These are phyloP conservation scores for Helarctos malayanus DNA, from an alignment of 2,797 vertebrate species.

Conservation along the genomic window DNA sequence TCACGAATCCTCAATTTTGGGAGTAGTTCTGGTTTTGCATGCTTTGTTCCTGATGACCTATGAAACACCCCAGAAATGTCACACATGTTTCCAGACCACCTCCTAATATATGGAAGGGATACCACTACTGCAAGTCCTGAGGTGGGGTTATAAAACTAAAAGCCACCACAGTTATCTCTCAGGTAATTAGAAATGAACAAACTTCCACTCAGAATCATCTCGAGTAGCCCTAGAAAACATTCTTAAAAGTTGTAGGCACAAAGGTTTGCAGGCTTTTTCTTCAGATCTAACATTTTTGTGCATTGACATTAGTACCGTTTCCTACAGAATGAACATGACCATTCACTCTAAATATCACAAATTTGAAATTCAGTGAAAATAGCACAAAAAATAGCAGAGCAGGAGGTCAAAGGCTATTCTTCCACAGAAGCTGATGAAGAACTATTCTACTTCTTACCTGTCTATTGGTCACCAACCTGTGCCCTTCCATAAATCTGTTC, in stretches of 20 bases:
- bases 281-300: background rate
- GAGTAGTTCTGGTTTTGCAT: background rate
- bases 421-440: background rate
- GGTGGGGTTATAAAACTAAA: background rate
- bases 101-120: background rate
- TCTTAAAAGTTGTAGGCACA: background rate
- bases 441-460: background rate
- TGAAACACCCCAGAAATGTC: background rate
- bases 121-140: background rate
- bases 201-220: constrained; percentile 30
- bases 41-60: constrained; percentile 5
- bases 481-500: background rate
- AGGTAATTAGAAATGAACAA: background rate
- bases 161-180: background rate
- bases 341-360: background rate
- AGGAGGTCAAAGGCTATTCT: background rate
- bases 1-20: background rate
- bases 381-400: background rate
- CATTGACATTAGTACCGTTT: background rate
- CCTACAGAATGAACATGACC: background rate
- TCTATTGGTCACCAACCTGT: background rate
- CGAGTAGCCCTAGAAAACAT: background rate
- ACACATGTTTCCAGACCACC: background rate
- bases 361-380: constrained; percentile 14
- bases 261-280: background rate